These are phyloP conservation scores for Periophthalmus magnuspinnatus DNA, from an alignment of 2,797 vertebrate species.

Conservation along the genomic window DNA sequence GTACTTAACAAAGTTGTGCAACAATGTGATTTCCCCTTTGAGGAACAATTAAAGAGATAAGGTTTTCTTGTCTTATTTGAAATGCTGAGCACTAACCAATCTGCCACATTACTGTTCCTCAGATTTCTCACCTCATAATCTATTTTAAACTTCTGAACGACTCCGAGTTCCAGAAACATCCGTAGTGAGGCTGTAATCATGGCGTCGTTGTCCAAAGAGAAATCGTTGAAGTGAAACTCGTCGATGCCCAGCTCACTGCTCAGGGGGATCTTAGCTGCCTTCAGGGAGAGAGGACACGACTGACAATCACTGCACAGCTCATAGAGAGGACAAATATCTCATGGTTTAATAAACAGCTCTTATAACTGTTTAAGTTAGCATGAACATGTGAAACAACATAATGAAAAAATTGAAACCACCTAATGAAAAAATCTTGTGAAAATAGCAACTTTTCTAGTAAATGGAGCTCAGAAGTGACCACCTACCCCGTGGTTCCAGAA, in stretches of 20 bases:
- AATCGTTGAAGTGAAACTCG: constrained; percentile 83
- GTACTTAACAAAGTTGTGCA: no score
- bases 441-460: no score
- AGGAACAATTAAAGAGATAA: no score
- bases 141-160: constrained; percentile 83
- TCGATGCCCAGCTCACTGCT: constrained; percentile 80
- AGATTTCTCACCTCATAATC: constrained; percentile 78
- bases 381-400: no score
- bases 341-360: neutral
- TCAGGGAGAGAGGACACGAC: constrained; percentile 36
- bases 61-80: neutral
- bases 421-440: no score
- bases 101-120: neutral
- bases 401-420: no score
- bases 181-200: constrained; percentile 83
- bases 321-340: neutral
- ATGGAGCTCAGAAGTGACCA: no score
- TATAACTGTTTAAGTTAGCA: no score
- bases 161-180: constrained; percentile 82
- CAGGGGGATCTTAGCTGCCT: constrained; percentile 83
- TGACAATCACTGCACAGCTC: constrained; percentile 35
- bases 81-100: neutral
- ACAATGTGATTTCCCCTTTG: no score
- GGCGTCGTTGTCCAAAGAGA: constrained; percentile 81
- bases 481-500: no score